Percentiles rank a stretch among this genome's conserved stretches.
These are phyloP conservation scores for Platycnemis pennipes DNA, from an alignment of 2,888 invertebrate species.

Conservation along the genomic window DNA sequence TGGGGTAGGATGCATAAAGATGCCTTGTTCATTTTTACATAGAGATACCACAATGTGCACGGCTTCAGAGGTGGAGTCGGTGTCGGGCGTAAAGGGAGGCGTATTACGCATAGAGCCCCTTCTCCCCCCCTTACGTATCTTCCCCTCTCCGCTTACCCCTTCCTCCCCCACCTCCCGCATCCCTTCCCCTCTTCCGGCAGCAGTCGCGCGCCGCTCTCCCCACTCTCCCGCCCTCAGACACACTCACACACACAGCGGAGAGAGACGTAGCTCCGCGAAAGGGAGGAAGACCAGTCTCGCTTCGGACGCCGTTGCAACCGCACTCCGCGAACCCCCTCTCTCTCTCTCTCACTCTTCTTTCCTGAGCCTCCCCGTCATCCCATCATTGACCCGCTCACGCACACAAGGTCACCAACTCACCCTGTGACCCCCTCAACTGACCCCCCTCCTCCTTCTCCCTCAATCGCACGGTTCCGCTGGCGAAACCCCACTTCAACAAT, in stretches of 20 bases:
- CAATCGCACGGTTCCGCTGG: background rate
- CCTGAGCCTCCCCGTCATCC: background rate
- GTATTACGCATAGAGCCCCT: background rate
- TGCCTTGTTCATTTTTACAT: too few relatives aligned
- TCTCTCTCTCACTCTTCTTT: background rate
- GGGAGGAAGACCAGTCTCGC: background rate
- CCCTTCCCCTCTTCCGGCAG: background rate
- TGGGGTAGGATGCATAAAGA: too few relatives aligned
- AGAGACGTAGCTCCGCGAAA: background rate
- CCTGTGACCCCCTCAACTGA: background rate
- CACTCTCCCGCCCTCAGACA: background rate
- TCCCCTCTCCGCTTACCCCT: background rate
- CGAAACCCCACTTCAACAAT: background rate
- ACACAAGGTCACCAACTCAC: background rate
- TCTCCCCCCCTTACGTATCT: background rate
- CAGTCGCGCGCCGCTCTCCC: constrained; percentile 22
- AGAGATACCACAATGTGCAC: too few relatives aligned
- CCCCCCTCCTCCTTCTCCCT: too few relatives aligned
- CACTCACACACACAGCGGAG: background rate
- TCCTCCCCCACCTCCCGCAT: background rate
- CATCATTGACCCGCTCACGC: background rate
- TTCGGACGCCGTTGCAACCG: background rate
- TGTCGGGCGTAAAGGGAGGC: too few relatives aligned
- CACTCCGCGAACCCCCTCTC: background rate
- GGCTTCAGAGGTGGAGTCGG: too few relatives aligned